These are phyloP conservation scores for honey bee (Apis mellifera) DNA, from an alignment of 1,140 invertebrate species.

Conservation along the genomic window Amel_HAv3.1 CM009937.2:5109501-5110000, in stretches of 20 bases:
- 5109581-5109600: constrained; percentile 54
- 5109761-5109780: constrained; percentile 16
- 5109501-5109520: background rate
- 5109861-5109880: background rate
- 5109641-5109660: constrained; percentile 47
- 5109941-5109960: background rate
- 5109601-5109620: constrained; percentile 33
- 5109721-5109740: constrained; percentile 40
- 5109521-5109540: constrained; percentile 21
- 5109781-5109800: constrained; percentile 30
- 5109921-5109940: background rate
- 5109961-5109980: background rate
- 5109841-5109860: constrained; percentile 28
- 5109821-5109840: background rate
- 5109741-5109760: constrained; percentile 35
- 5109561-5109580: constrained; percentile 25
- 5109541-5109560: constrained; percentile 24
- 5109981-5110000: too few relatives aligned
- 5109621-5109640: constrained; percentile 49
- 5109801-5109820: constrained; percentile 3
- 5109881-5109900: background rate
- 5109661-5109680: constrained; percentile 40
- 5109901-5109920: background rate
- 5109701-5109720: constrained; percentile 47
- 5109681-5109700: constrained; percentile 43